A percentile compares a stretch with the other conserved stretches of the same genome.
Conservation (phyloP, 30 jellyfish, hydroid and myxozoan species). For the Clytia hemisphaerica region DNA sequence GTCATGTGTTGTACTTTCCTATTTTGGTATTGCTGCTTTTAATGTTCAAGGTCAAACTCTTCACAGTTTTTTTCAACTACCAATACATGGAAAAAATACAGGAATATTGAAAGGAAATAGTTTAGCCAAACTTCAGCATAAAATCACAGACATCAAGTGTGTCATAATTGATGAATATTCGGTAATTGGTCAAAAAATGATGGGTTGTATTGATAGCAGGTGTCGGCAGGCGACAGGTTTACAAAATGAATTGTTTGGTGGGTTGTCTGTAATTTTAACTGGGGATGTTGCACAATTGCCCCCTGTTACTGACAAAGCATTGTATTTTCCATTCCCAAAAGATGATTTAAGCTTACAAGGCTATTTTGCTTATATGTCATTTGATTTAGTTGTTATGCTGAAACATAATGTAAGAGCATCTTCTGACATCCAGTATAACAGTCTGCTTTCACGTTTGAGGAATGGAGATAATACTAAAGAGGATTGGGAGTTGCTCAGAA, state of each 20-base stretch:
- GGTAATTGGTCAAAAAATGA: conserved; percentile 14
- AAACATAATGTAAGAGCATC: neutral
- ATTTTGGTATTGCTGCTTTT: conserved; percentile 35
- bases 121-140: conserved; percentile 10
- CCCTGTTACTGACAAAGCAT: conserved; percentile 1
- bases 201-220: conserved; percentile 19
- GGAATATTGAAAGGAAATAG: conserved; percentile 18
- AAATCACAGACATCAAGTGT: neutral
- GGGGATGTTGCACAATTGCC: conserved; percentile 21
- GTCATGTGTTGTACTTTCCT: conserved; percentile 12
- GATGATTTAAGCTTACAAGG: conserved; percentile 8
- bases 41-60: conserved; percentile 1
- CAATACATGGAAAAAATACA: conserved; percentile 24
- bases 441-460: neutral
- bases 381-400: neutral
- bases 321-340: neutral
- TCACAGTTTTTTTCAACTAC: neutral
- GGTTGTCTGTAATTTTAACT: neutral
- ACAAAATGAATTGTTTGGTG: conserved; percentile 7
- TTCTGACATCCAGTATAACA: neutral
- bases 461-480: neutral
- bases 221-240: conserved; percentile 1
- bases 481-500: no score
- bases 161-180: conserved; percentile 20
- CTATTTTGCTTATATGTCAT: neutral